Base-by-base conservation (phyloP, 2,888 invertebrate genomes). In the Ecdyonurus torrentis region DNA sequence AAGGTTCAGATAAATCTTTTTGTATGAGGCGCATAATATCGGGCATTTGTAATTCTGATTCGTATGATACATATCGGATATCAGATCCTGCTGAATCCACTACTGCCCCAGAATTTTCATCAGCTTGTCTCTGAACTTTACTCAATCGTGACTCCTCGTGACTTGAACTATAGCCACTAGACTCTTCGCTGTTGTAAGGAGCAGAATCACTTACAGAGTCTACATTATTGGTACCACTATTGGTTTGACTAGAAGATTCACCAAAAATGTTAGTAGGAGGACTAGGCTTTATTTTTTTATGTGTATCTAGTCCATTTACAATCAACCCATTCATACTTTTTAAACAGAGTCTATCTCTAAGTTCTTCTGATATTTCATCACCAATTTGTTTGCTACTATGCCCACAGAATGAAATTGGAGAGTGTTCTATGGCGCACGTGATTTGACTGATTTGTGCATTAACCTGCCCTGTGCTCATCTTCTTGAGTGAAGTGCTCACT, bases 1-100 rank as follows among this genome's bases (percentile, higher is more conserved):
- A 99, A 52, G 99, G 99, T 83, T 99, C 99, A 65, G 97, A 97
- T 70, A 99, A 83, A 81, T 99, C 99, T 76, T 95, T 96, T 74
- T 97, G 96, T 75, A 99, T 98, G 72, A 99, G 86, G 79, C 89
- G 87, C 95, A 99, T 98, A 70, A 99, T 98, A 77, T 94, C 91
- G 71, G 94, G 92, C 94, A 99, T 96, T 79, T 98, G 97, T 69
- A 89, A 77, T 80, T 99, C 98, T 71, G 93, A 94, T 78, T 92
- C 87, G 75, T 97, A 98, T 70, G 84, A 85, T 70, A 85, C 82
- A 74, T 86, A 86, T 66, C 75, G 72, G 66, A 83, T 75, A 58
- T 69, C 69, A 20, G 55, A 55, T 55, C 19, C 55, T 55, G 55
- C 19, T n/a, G n/a, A 20, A 20, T 55, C 55, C 55, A 10, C 55